Conservation (phyloP, 2,113 vertebrate species). For the Irena cyanogastra region DNA sequence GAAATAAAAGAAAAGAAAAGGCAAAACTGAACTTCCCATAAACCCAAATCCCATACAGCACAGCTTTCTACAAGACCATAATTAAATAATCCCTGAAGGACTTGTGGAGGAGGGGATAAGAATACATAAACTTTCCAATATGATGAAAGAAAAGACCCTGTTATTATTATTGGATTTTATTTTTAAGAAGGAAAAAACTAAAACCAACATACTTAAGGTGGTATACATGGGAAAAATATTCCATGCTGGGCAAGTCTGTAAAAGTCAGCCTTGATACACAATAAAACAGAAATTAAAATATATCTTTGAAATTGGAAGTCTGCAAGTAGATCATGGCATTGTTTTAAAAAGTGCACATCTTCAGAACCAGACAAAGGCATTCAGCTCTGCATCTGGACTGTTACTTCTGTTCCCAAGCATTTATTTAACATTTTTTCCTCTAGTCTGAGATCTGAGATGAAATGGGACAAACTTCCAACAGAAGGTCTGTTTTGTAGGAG, state of each 20-base stretch:
- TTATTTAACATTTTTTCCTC: not conserved
- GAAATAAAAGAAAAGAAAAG: constrained; percentile 67
- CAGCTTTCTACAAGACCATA: constrained; percentile 59
- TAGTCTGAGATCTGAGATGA: not conserved
- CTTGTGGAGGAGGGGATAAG: constrained; percentile 46
- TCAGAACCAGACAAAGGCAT: not conserved
- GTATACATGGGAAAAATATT: not conserved
- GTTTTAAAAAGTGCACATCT: not conserved
- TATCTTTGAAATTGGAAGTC: not conserved
- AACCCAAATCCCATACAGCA: constrained; percentile 58
- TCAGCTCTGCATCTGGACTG: not conserved
- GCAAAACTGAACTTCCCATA: constrained; percentile 63
- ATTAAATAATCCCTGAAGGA: constrained; percentile 64
- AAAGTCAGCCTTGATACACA: not conserved
- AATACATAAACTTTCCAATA: constrained; percentile 53
- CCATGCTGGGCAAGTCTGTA: not conserved
- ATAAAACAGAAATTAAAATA: not conserved
- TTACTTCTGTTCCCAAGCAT: not conserved
- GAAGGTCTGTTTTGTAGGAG: not conserved
- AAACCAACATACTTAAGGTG: not conserved
- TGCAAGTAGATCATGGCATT: not conserved
- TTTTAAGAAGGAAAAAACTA: constrained; percentile 16
- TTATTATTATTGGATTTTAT: constrained; percentile 24
- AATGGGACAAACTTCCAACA: not conserved
- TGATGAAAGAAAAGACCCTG: constrained; percentile 52